Conservation (phyloP, 2,797 vertebrate species). For the Amniataba percoides region DNA sequence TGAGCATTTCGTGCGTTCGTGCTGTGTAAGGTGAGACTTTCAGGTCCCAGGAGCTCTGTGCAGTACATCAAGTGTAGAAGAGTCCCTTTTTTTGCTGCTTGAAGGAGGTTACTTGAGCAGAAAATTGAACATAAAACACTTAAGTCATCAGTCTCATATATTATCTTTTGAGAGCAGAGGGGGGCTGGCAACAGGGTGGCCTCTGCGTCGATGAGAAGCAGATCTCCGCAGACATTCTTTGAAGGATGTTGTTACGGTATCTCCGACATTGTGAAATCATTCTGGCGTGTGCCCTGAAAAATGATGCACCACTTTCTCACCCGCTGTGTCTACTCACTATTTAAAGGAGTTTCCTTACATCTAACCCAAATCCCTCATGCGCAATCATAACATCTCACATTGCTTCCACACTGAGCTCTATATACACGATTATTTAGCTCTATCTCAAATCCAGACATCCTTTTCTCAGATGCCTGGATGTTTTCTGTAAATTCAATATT, state of each 20-base stretch:
- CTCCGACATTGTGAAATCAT: conserved; percentile 29
- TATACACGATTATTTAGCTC: neutral
- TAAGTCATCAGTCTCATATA: conserved; percentile 46
- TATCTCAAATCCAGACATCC: conserved; percentile 27
- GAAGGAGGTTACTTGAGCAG: conserved; percentile 70
- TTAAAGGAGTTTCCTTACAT: conserved; percentile 26
- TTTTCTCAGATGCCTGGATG: conserved; percentile 26
- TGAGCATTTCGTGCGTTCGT: conserved; percentile 8
- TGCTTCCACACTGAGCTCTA: conserved; percentile 9
- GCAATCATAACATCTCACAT: conserved; percentile 26
- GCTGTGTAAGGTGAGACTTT: conserved; percentile 38
- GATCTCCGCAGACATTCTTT: conserved; percentile 30
- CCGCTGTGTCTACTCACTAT: conserved; percentile 11
- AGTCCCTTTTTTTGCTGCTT: conserved; percentile 49
- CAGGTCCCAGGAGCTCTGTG: conserved; percentile 20
- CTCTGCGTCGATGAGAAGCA: conserved; percentile 31
- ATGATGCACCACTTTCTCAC: neutral
- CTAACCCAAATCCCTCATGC: conserved; percentile 19
- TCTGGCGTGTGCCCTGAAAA: conserved; percentile 5
- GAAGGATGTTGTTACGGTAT: conserved; percentile 21
- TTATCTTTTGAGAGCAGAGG: conserved; percentile 41
- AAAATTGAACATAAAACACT: conserved; percentile 71
- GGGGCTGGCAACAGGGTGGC: conserved; percentile 7
- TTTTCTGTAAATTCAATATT: conserved; percentile 46
- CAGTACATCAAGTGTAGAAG: conserved; percentile 44